Base-by-base conservation (phyloP, 2,888 invertebrate genomes). In the Patella pellucida region DNA sequence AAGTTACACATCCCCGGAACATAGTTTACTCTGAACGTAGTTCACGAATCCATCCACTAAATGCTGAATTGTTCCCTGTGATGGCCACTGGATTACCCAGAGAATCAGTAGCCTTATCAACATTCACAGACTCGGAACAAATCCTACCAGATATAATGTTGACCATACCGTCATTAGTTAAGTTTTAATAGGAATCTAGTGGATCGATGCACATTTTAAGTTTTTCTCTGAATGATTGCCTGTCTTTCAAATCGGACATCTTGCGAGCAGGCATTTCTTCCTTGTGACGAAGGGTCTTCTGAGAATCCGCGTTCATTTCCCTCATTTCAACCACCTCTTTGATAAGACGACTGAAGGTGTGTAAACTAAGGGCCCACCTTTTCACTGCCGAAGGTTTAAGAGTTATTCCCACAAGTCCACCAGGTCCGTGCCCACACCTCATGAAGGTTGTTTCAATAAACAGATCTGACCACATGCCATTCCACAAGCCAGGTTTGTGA, bases 401-500 rank as follows among this genome's bases (percentile, higher is more conserved):
- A 5, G 80, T 85, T 16, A 83, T 78, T 19, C 85, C 83, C 31
- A 86, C 76, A 15, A 84, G 77, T 3, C 82, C 83, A 12, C 73
- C 50, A 4, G 76, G 74, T 1, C 84, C 81, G 78, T 84, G 83
- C 3, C 85, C 83, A 79, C 85, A 83, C n/a, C 81, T 54, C n/a
- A n/a, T n/a, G n/a, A n/a, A n/a, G n/a, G n/a, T n/a, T n/a, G n/a
- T n/a, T 69, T 85, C 83, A 19, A 84, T 85, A 69, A 78, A 81
- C 81, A 84, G 81, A 71, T 84, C 84, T 68, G 79, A 79, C 81
- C 83, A 84, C 0, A 83, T 82, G 0, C 76, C 82, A 76, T 85
- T 85, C 76, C 78, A 84, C 16, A 81, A 14, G 14, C 84, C 85
- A 27, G 79, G 67, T 41, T 74, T 76, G 70, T 82, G 79, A 5